A percentile compares a stretch with the other conserved stretches of the same genome.
phyloP scores from a whole-genome alignment of 2,113 vertebrate species.

The Neolamprologus caudopunctatus region DNA sequence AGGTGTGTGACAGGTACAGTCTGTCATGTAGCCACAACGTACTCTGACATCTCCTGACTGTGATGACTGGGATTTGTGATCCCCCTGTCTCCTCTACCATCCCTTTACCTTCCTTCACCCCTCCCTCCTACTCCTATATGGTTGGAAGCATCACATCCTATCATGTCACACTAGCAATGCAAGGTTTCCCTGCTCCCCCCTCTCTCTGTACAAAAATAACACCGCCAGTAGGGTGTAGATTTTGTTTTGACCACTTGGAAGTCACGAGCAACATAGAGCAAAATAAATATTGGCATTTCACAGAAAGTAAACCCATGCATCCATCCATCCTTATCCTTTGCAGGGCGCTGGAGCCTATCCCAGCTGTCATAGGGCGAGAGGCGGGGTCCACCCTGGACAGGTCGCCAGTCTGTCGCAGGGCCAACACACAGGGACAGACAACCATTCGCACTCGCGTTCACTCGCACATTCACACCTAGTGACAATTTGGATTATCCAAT shows the following conservation, averaged over 20 bases:
- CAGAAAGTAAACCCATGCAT: background rate
- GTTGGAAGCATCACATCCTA: conserved; percentile 10
- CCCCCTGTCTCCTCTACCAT: background rate
- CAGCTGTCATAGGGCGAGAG: background rate
- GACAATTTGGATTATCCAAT: background rate
- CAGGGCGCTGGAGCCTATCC: background rate
- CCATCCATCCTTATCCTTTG: background rate
- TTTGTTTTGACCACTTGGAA: background rate
- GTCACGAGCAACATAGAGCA: background rate
- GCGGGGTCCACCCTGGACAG: background rate
- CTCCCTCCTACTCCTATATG: background rate
- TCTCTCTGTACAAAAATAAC: background rate
- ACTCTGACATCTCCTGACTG: conserved; percentile 46
- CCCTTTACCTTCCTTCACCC: background rate
- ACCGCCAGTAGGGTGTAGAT: fast-evolving
- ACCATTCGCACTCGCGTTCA: fast-evolving
- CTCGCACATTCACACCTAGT: background rate
- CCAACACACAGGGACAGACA: background rate
- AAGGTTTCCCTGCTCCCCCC: background rate
- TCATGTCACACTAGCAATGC: background rate
- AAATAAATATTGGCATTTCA: background rate
- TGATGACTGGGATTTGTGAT: conserved; percentile 1
- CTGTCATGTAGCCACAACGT: conserved; percentile 25
- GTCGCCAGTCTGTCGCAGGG: background rate
- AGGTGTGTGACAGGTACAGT: conserved; percentile 10